A percentile compares a stretch with the other conserved stretches of the same genome.
phyloP scores from a whole-genome alignment of 1,140 invertebrate genomes.

The Rhopalosiphum padi region DNA sequence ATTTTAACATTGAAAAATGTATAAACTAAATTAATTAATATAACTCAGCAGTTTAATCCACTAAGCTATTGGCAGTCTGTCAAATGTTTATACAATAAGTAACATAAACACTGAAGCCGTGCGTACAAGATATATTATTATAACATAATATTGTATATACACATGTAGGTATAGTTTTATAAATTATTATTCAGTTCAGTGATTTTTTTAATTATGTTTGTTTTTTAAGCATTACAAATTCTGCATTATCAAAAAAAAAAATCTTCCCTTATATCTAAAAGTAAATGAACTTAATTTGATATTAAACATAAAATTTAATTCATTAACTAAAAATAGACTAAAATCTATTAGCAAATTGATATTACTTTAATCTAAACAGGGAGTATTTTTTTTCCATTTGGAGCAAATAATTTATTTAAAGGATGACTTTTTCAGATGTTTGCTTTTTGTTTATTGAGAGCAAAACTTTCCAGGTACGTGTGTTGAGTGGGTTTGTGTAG shows the following conservation, averaged over 20 bases:
- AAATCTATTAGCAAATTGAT: slow-evolving; percentile 27
- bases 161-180: not conserved
- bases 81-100: slow-evolving; percentile 35
- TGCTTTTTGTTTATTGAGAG: slow-evolving; percentile 58
- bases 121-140: slow-evolving; percentile 11
- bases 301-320: slow-evolving; percentile 6
- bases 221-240: slow-evolving; percentile 37
- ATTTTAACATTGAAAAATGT: slow-evolving; percentile 28
- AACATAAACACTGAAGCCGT: slow-evolving; percentile 44
- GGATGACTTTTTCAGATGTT: slow-evolving; percentile 53
- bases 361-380: slow-evolving; percentile 40
- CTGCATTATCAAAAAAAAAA: slow-evolving; percentile 36
- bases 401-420: slow-evolving; percentile 19
- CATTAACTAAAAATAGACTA: slow-evolving; percentile 23
- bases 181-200: slow-evolving; percentile 39
- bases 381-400: slow-evolving; percentile 13
- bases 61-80: slow-evolving; percentile 55
- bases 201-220: not conserved
- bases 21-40: slow-evolving; percentile 34
- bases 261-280: slow-evolving; percentile 49
- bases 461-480: slow-evolving; percentile 74
- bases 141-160: not conserved
- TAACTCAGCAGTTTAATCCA: slow-evolving; percentile 42
- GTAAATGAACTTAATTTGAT: slow-evolving; percentile 21
- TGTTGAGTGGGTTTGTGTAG: slow-evolving; percentile 90